Base-by-base conservation (phyloP, 2,888 invertebrate genomes). In the Ophioninae sp. region DNA sequence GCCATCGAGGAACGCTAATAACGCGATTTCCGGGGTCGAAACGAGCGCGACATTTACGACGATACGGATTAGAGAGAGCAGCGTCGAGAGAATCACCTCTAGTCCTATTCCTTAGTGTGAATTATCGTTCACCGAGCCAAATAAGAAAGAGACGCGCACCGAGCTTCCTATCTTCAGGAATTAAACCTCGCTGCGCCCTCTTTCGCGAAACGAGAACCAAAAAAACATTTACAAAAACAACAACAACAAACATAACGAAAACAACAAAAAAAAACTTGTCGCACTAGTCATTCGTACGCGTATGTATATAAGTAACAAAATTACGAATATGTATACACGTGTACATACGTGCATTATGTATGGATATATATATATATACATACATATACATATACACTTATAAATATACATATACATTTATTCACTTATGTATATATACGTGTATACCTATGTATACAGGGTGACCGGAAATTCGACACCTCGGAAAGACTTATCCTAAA, bases 91-190 rank as follows among this genome's bases (percentile, higher is more conserved):
- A 90, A 93, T 93, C 87, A 93, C 93, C 77, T 93, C 93, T 90
- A 93, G 93, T 92, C 93, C 93, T 87, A 92, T 93, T 90, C 93
- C 93, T 90, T 93, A 93, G 91, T 93, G 90, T 86, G 86, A 87
- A 86, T 86, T 82, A 70, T 50, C 50, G 17, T 50, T 50, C 13
- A 50, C 50, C 72, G 41, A 75, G 80, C 82, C 85, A 84, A 85
- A 78, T 79, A 76, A 77, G 57, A 65, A 61, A 61, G 50, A 50
- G 50, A 13, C 50, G 56, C 44, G 20, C 56, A 59, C 30, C 62
- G 67, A 74, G 57, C 39, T 59, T 72, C 23, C 23, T n/a, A 62
- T 73, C 62, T 73, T 41, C 73, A 17, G 59, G 56, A 17, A 23
- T 13, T 69, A 41, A 56, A 30, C 20, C n/a, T 50, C 10, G 56